Percentiles rank a stretch among this genome's conserved stretches.
phyloP scores from a whole-genome alignment of 2,888 invertebrate genomes.

The Sarcophaga subvicina region DNA sequence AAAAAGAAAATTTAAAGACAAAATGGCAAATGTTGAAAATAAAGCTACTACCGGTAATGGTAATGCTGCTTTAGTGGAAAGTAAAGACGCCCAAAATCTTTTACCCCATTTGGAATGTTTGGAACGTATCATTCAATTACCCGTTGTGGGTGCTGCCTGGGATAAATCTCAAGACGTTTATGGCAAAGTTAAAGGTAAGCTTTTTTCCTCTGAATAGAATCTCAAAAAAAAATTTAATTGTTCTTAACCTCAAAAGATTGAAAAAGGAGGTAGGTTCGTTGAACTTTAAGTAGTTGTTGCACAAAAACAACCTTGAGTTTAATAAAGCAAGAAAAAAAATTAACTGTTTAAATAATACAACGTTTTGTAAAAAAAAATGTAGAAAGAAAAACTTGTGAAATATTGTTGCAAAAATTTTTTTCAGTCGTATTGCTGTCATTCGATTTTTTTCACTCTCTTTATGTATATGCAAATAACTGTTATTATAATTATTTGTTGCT shows the following conservation, averaged over 20 bases:
- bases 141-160: conserved; percentile 84
- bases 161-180: conserved; percentile 84
- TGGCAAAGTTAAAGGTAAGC: conserved; percentile 84
- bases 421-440: not conserved
- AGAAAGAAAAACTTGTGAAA: not conserved
- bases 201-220: not conserved
- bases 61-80: conserved; percentile 69
- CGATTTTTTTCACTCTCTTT: conserved; percentile 5
- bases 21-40: conserved; percentile 75
- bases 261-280: conserved; percentile 9
- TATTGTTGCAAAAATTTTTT: not conserved
- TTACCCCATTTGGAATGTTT: conserved; percentile 83
- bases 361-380: not conserved
- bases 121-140: conserved; percentile 83
- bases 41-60: conserved; percentile 74
- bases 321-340: not conserved
- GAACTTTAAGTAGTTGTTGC: conserved; percentile 25
- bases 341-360: conserved; percentile 40
- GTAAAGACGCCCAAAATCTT: conserved; percentile 79
- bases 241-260: conserved; percentile 20
- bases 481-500: not conserved
- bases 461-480: conserved; percentile 38
- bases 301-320: conserved; percentile 17
- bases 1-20: conserved; percentile 64
- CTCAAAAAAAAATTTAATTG: not conserved